These are phyloP conservation scores for Ctenodactylus gundi DNA, from an alignment of 2,113 vertebrate genomes.

Conservation along the genomic window DNA sequence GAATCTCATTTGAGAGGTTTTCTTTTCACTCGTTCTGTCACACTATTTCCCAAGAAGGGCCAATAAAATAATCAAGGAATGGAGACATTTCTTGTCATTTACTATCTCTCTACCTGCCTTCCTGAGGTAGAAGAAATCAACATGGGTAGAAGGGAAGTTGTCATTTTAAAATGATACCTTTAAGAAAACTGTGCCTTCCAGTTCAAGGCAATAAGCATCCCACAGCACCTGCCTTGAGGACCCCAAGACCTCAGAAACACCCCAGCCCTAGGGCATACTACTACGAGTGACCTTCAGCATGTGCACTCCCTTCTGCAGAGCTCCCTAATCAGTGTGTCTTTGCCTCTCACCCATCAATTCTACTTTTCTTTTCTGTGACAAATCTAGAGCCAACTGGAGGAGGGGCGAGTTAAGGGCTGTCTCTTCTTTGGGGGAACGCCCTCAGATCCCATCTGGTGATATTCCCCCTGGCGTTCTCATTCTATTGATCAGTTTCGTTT, in stretches of 20 bases:
- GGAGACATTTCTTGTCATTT: background rate
- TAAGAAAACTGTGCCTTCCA: background rate
- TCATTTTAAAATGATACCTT: background rate
- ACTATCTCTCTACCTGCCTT: background rate
- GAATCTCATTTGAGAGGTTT: background rate
- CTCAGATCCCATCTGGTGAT: too few species aligned
- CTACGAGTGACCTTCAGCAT: too few species aligned
- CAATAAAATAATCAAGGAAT: background rate
- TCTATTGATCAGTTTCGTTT: background rate
- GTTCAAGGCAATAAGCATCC: background rate
- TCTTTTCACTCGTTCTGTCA: background rate
- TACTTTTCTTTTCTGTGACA: too few species aligned
- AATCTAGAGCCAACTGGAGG: background rate
- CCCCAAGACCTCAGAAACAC: background rate
- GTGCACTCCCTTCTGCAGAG: background rate
- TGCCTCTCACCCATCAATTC: background rate
- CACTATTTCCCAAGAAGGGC: background rate
- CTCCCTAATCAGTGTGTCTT: background rate
- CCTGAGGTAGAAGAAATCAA: background rate
- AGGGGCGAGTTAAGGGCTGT: background rate
- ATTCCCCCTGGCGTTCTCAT: too few species aligned
- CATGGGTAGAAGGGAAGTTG: background rate
- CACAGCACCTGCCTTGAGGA: background rate
- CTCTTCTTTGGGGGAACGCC: background rate
- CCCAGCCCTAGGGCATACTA: background rate